A percentile compares a stretch with the other conserved stretches of the same genome.
Evolutionary conservation across 2,113 vertebrate species (phyloP).

Genomic region (Siniperca knerii): DNA sequence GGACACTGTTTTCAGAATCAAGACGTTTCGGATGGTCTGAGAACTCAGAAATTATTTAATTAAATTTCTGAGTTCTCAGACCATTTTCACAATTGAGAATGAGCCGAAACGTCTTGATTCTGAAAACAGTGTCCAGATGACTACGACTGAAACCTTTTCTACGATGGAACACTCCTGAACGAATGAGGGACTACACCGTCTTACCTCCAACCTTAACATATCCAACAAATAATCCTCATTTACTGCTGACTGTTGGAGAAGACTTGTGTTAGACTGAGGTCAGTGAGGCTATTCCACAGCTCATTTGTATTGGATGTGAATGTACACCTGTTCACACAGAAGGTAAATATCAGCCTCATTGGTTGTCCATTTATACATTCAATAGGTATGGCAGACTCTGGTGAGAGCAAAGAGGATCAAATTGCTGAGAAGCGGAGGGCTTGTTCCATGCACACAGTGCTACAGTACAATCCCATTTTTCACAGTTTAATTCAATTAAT

Average conservation of each 20-base stretch:
- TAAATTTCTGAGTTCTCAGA: no score
- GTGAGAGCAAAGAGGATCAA: slow-evolving; percentile 9
- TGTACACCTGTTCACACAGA: slow-evolving; percentile 51
- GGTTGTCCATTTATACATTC: slow-evolving; percentile 47
- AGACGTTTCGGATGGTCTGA: no score
- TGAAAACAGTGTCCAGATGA: no score
- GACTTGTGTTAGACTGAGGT: neutral
- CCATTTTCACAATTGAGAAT: no score
- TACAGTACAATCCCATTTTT: slow-evolving; percentile 38
- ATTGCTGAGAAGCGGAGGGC: slow-evolving; percentile 11
- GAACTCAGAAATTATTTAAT: no score
- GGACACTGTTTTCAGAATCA: no score
- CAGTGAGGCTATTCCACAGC: neutral
- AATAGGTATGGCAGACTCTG: slow-evolving; percentile 9
- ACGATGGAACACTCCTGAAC: no score
- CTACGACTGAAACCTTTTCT: no score
- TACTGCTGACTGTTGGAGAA: neutral
- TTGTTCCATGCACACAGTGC: slow-evolving; percentile 11
- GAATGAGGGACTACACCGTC: no score
- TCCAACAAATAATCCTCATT: neutral
- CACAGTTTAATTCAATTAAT: slow-evolving; percentile 45
- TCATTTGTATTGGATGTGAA: slow-evolving; percentile 18
- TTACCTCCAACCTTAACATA: neutral
- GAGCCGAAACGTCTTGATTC: no score
- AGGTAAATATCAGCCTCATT: slow-evolving; percentile 27